Base-by-base conservation (phyloP, 2,888 invertebrate genomes). In the Sphaerophoria taeniata region DNA sequence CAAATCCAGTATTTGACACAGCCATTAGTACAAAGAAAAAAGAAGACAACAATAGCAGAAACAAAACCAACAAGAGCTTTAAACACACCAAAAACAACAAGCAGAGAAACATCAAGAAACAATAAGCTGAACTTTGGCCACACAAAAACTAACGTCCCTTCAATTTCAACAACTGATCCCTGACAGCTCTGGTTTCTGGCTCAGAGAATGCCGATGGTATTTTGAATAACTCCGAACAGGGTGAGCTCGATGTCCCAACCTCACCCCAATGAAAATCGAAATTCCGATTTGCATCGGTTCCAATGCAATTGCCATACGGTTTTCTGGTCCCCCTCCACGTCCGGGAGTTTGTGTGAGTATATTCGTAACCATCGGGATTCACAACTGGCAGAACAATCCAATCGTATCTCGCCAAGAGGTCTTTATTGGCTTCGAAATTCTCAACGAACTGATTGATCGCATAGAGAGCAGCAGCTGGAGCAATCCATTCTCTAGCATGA, bases 351-450 rank as follows among this genome's bases (percentile, higher is more conserved):
- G 92, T 92, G 86, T 93, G 94, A 0, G 94, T 92, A 89, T 92
- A 95, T 87, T 94, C 95, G 88, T 96, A 96, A 0, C 96, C 96
- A 90, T 96, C 96, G 14, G 95, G 95, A 90, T 96, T 96, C 16
- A 94, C 93, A 3, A 94, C 90, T 0, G 96, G 96, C 84, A 95
- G 87, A 31, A 95, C 91, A 87, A 94, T 93, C 94, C 95, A 95
- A 88, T 96, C 95, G 61, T 94, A 93, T 39, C 92, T 90, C 16
- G 93, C 91, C n/a, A 95, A 90, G 4, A 96, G 89, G 63, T 93
- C 91, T 0, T 88, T 88, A 78, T 93, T 93, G 4, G 65, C 87
- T 4, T 87, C 88, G 43, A 90, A 91, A 87, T 94, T 93, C 79
- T 93, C 93, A 3, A 94, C 93, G 82, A 95, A 90, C 76, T 95